Conservation (phyloP, 2,797 vertebrate genomes). For the Ibycter americanus region DNA sequence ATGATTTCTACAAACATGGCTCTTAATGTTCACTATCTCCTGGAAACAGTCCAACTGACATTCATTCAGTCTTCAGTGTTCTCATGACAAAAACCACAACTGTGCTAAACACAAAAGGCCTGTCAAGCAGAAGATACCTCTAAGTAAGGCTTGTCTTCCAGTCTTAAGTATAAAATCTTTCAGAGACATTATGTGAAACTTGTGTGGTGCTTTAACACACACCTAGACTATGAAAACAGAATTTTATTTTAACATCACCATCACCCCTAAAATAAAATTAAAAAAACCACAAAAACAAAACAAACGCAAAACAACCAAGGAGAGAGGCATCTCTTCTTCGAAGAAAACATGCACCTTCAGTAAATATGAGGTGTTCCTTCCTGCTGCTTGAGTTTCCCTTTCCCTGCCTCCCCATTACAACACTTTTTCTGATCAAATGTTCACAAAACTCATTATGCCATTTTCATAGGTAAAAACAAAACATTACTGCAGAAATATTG, state of each 20-base stretch:
- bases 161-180: not conserved
- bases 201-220: not conserved
- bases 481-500: not conserved
- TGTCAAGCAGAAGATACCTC: not conserved
- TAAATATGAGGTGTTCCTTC: not conserved
- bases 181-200: not conserved
- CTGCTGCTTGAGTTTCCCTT: not conserved
- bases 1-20: not conserved
- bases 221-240: not conserved
- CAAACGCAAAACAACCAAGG: not conserved
- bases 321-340: not conserved
- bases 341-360: not conserved
- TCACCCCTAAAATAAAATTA: not conserved
- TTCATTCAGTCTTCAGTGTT: not conserved
- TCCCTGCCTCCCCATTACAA: rapidly evolving
- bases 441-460: not conserved
- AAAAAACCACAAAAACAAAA: not conserved
- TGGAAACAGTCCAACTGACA: not conserved
- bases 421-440: not conserved
- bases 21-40: not conserved
- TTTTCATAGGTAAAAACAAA: not conserved
- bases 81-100: not conserved
- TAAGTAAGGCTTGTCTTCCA: not conserved
- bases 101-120: not conserved
- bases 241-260: not conserved